These are phyloP conservation scores for Sebastes nivosus DNA, from an alignment of 2,797 vertebrate genomes.

Conservation along the genomic window DNA sequence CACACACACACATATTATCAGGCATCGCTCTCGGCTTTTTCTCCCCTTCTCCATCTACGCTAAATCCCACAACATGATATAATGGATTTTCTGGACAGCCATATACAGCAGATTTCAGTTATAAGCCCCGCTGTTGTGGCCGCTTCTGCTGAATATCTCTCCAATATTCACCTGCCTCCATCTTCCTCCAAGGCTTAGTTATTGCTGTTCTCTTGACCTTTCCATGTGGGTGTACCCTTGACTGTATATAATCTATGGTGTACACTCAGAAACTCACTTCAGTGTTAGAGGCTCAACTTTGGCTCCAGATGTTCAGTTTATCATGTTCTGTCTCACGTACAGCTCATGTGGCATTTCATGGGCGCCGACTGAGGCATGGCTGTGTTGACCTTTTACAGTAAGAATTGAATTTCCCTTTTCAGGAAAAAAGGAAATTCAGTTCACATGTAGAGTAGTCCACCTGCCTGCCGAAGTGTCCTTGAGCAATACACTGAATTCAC, in stretches of 20 bases:
- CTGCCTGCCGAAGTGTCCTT: not conserved
- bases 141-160: slow-evolving; percentile 7
- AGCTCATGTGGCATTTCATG: slow-evolving; percentile 39
- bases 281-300: not conserved
- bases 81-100: slow-evolving; percentile 21
- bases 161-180: slow-evolving; percentile 15
- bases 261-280: slow-evolving; percentile 1
- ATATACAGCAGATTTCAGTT: slow-evolving; percentile 6
- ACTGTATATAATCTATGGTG: not conserved
- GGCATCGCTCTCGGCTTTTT: not conserved
- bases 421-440: not conserved
- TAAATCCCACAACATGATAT: slow-evolving; percentile 7
- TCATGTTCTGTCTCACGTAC: slow-evolving; percentile 3
- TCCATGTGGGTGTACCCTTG: not conserved
- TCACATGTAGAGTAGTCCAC: not conserved
- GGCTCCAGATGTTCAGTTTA: not conserved
- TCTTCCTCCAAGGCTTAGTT: slow-evolving; percentile 32
- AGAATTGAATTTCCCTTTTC: slow-evolving; percentile 20
- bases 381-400: slow-evolving; percentile 35
- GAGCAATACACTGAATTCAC: not conserved
- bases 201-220: slow-evolving; percentile 53
- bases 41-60: not conserved
- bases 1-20: slow-evolving; percentile 9
- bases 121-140: not conserved
- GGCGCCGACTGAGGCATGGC: not conserved